These are phyloP conservation scores for Tenualosa thibaudeaui DNA, from an alignment of 2,797 vertebrate species.

Conservation along the genomic window DNA sequence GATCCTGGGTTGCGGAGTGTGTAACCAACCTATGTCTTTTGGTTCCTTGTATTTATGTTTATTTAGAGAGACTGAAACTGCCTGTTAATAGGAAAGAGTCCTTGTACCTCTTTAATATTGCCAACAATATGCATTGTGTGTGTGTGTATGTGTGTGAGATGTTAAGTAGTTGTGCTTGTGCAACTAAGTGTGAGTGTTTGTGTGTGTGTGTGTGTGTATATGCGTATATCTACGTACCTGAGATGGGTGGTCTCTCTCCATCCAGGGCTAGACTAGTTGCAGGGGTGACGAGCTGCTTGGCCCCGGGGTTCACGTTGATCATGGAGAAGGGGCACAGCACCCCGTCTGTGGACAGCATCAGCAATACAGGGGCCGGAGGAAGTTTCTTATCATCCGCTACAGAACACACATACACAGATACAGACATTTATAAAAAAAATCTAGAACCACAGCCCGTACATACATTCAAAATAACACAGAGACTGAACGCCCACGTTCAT, in stretches of 20 bases:
- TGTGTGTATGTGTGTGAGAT: neutral
- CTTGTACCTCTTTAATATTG: too few species aligned
- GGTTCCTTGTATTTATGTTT: too few species aligned
- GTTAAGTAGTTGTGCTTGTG: neutral
- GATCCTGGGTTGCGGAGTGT: too few species aligned
- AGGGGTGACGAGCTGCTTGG: constrained; percentile 74
- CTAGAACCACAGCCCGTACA: too few species aligned
- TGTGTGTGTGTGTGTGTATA: neutral
- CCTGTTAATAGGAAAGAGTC: too few species aligned
- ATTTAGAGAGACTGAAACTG: too few species aligned
- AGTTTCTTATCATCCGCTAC: constrained; percentile 88
- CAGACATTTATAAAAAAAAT: neutral
- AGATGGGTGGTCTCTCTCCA: constrained; percentile 81
- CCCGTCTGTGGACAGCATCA: constrained; percentile 93
- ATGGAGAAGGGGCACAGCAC: constrained; percentile 92
- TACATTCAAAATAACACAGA: too few species aligned
- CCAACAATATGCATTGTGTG: neutral
- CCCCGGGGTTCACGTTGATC: constrained; percentile 86
- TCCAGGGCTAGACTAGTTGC: constrained; percentile 65
- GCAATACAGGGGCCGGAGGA: constrained; percentile 84
- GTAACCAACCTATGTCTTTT: too few species aligned
- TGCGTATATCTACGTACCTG: constrained; percentile 66
- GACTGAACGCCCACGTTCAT: too few species aligned
- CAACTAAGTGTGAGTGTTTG: neutral
- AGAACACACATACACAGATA: neutral